phyloP scores from a whole-genome alignment of 2,113 vertebrate species.

The Megaceryle torquata region DNA sequence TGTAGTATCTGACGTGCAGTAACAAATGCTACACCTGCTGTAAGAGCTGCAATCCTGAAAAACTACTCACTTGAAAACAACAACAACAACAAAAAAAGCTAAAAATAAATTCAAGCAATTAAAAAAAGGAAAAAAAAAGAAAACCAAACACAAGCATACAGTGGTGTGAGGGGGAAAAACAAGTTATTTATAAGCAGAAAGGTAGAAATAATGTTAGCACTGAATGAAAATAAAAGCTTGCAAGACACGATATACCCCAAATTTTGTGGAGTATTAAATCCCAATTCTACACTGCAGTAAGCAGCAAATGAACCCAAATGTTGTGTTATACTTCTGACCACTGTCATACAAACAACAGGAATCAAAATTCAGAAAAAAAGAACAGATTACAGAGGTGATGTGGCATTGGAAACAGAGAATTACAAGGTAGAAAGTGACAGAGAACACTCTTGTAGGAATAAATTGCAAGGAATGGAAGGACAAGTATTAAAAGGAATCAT shows the following conservation, averaged over 20 bases:
- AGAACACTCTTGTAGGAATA: neutral
- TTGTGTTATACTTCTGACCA: neutral
- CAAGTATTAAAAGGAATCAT: neutral
- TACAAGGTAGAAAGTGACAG: neutral
- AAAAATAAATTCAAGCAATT: constrained; percentile 5
- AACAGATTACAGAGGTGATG: neutral
- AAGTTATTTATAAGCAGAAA: neutral
- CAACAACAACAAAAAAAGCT: neutral
- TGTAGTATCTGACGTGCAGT: neutral
- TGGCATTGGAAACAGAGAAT: neutral
- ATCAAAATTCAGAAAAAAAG: neutral
- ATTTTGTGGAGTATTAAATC: neutral
- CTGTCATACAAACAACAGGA: neutral
- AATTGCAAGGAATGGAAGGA: neutral
- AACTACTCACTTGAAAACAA: neutral
- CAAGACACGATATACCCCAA: neutral
- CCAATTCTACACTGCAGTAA: neutral
- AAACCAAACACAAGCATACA: neutral
- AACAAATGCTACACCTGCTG: neutral
- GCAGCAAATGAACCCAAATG: neutral
- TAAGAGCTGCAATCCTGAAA: neutral
- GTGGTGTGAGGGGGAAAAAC: neutral
- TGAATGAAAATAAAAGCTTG: neutral
- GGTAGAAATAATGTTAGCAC: neutral
- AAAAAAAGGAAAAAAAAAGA: neutral